Evolutionary conservation across 2,797 vertebrate species (phyloP).

Genomic region (Cynodonichthys magdalenae): DNA sequence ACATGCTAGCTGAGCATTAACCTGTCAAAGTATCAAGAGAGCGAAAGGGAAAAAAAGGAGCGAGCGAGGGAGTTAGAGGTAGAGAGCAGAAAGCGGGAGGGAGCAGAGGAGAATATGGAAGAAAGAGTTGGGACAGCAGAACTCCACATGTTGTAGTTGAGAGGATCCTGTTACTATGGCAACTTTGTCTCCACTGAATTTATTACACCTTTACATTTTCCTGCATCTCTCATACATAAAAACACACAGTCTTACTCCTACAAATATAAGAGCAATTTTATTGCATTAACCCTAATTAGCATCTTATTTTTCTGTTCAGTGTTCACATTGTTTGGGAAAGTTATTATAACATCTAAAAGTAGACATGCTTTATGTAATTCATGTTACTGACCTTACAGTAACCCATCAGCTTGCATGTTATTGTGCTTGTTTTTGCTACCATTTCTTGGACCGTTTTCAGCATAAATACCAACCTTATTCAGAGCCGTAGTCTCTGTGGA

Average conservation of each 20-base stretch:
- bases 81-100: not conserved
- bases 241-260: not conserved
- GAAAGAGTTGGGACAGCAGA: slow-evolving; percentile 24
- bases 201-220: slow-evolving; percentile 4
- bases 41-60: slow-evolving; percentile 16
- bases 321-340: no score
- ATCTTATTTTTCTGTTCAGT: no score
- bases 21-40: slow-evolving; percentile 69
- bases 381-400: no score
- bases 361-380: no score
- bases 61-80: not conserved
- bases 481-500: no score
- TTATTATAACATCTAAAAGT: no score
- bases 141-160: slow-evolving; percentile 20
- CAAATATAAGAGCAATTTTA: no score
- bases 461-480: no score
- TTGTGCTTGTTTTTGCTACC: no score
- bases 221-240: not conserved
- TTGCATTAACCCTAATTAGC: no score
- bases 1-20: slow-evolving; percentile 73
- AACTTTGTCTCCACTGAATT: slow-evolving; percentile 26
- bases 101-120: slow-evolving; percentile 1
- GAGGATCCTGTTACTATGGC: slow-evolving; percentile 53
- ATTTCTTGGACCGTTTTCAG: no score
- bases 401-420: no score